Base-by-base conservation (phyloP, 2,797 vertebrate species). In the Gobionotothen gibberifrons region DNA sequence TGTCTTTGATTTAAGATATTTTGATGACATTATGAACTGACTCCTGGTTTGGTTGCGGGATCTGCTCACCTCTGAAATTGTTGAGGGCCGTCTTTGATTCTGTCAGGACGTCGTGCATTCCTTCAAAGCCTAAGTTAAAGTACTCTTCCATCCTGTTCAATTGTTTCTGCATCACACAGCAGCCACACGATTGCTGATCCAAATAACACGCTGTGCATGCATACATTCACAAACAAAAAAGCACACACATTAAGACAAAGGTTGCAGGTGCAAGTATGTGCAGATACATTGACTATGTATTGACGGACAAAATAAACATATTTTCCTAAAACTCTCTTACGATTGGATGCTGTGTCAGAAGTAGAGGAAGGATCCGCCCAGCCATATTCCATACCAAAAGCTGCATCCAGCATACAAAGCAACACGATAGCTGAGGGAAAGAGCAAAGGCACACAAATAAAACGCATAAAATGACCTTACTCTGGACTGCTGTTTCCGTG, bases 161-260 rank as follows among this genome's bases (percentile, higher is more conserved):
- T 48, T 90, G 76, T 49, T 55, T 82, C 81, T 93, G 74, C 88
- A 95, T 94, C 80, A 94, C 70, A 56, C 95, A 95, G 79, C 95
- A 95, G 64, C 93, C 91, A 14, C 95, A 95, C 0, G 90, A 72
- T 0, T 65, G 17, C 9, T 76, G 68, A 60, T 94, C 84, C 13
- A 11, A 22, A 32, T 81, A 54, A 73, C 94, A 95, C 4, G 14
- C 93, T 95, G 72, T 3, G 3, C 42, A 43, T n/a, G n/a, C 46
- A 48, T n/a, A 48, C 9, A 48, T 9, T n/a, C 17, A 48, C 39
- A 63, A 62, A 76, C 13, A 59, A 17, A 68, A 14, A 39, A 1
- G 14, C 17, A 17, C 14, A 66, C 16, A 42, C 1, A 46, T 46
- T 42, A 2, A 48, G 5, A 53, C 14, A 40, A 22, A 46, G 22